Conservation (phyloP, 2,888 invertebrate species). For the Xylota sylvarum region DNA sequence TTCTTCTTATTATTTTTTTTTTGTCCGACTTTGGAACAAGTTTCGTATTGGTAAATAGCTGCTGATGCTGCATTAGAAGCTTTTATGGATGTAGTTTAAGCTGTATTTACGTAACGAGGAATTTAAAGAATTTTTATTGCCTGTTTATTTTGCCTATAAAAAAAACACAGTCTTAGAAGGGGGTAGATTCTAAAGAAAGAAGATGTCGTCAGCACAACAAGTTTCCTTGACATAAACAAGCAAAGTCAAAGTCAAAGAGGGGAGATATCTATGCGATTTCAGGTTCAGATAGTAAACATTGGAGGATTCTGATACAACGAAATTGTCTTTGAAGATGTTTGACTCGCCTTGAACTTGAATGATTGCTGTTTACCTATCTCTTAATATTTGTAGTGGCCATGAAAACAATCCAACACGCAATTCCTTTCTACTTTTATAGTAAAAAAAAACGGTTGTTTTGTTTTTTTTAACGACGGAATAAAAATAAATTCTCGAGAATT, state of each 20-base stretch:
- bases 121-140: conserved; percentile 41
- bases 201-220: conserved; percentile 4
- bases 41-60: conserved; percentile 5
- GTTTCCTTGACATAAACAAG: conserved; percentile 1
- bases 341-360: conserved; percentile 24
- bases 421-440: neutral
- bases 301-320: neutral
- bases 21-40: neutral
- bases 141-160: conserved; percentile 6
- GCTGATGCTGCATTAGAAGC: conserved; percentile 26
- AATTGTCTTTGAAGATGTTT: neutral
- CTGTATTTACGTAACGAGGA: conserved; percentile 6
- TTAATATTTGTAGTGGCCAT: neutral
- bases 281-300: conserved; percentile 23
- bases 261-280: neutral
- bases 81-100: neutral
- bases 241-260: neutral
- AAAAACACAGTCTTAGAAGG: neutral
- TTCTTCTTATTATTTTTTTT: neutral
- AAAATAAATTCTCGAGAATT: too few relatives aligned
- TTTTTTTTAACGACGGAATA: too few relatives aligned
- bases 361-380: neutral
- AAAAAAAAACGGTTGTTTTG: too few relatives aligned
- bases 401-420: neutral
- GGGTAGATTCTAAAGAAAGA: conserved; percentile 2